Evolutionary conservation across 1,140 invertebrate species (phyloP), one percentile per base, ranked within the genome.

Genomic region (Teleogryllus occipitalis): DNA sequence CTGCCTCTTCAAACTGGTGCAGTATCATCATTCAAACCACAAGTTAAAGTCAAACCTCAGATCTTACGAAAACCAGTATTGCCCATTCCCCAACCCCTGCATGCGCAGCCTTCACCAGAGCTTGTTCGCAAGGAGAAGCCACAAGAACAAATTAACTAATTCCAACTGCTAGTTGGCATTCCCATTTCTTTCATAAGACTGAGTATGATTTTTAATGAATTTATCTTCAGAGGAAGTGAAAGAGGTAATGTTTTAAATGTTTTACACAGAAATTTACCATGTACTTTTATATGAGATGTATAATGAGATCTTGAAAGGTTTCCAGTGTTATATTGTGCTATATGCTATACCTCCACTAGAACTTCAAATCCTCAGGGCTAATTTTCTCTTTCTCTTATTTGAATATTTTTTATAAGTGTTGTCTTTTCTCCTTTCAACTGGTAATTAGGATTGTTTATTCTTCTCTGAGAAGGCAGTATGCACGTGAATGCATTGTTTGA

Each of bases 11-110:
- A 22, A 86, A 87, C 39, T 88, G 88, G 81, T 90, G 85, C 81
- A 85, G 83, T 85, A 47, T 86, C 86, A 75, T 88, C 91, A 76
- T 90, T 92, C 77, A 94, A 93, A 83, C 91, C 91, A 7, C 90
- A 91, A 81, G 88, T 93, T 21, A 94, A 93, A 82, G 89, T 90
- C 18, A 94, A 94, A 85, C 93, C 93, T 4, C 90, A 91, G 79
- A 89, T 94, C 46, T 89, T 94, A 84, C 90, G 89, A 73, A 93
- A 94, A 84, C 92, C 93, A 10, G 86, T 88, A 65, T 84, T 91
- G 72, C 89, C 90, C 0, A 47, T 80, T 27, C 75, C 79, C 39
- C 79, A 80, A 15, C 48, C 79, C 8, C 79, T 76, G 12, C 76
- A 76, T 22, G 75, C 73, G 22, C 79, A 80, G 22, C 76, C 79